Evolutionary conservation across 1,140 invertebrate species (phyloP).

Genomic region (Planococcus citri): DNA sequence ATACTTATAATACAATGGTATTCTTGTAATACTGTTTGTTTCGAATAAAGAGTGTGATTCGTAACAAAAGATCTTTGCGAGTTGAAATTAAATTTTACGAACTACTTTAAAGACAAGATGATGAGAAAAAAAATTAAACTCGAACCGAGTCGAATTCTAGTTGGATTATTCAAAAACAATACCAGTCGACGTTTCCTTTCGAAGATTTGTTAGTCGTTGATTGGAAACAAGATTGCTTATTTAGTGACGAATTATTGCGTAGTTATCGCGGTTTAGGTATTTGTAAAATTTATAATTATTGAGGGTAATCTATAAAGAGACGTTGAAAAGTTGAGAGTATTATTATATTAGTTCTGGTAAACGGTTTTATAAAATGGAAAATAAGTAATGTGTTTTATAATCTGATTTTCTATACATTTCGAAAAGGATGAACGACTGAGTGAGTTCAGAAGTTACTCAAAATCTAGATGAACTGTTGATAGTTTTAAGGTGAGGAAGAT

Average conservation of each 20-base stretch:
- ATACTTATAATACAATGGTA: constrained; percentile 5
- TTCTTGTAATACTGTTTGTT: neutral
- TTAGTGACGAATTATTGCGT: neutral
- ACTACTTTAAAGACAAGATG: neutral
- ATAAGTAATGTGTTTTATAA: no score
- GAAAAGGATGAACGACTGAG: no score
- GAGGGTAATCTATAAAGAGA: no score
- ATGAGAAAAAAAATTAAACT: neutral
- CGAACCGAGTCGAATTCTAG: neutral
- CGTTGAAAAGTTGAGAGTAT: no score
- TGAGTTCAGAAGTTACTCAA: no score
- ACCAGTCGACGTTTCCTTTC: neutral
- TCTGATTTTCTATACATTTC: no score
- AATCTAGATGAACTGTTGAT: no score
- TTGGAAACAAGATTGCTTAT: neutral
- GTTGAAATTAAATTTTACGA: neutral
- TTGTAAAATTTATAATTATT: no score
- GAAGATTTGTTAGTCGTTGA: neutral
- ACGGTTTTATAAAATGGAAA: no score
- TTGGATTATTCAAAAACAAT: neutral
- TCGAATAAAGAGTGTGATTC: neutral
- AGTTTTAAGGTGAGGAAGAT: no score
- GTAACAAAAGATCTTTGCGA: neutral
- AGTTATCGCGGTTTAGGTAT: neutral
- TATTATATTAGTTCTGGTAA: no score